These are phyloP conservation scores for Agelastica alni DNA, from an alignment of 2,888 invertebrate genomes.

Conservation along the genomic window DNA sequence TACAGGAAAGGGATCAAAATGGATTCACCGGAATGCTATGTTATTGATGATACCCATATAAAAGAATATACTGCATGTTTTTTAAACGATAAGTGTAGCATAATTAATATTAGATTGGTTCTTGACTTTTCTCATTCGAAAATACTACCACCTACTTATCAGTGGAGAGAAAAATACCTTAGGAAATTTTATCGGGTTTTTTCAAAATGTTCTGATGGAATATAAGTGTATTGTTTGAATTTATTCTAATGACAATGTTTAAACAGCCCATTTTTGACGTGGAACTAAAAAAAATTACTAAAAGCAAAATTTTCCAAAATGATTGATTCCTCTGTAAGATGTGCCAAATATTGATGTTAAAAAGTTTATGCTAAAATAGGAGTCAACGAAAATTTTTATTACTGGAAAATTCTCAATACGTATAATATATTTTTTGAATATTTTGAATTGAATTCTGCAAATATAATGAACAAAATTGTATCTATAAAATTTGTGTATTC, in stretches of 20 bases:
- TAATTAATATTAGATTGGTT: too few species aligned
- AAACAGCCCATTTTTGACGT: neutral
- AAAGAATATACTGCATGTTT: neutral
- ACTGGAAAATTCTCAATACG: too few species aligned
- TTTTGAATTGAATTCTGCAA: too few species aligned
- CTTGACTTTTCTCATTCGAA: too few species aligned
- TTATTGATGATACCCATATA: neutral
- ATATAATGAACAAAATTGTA: too few species aligned
- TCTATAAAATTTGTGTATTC: neutral
- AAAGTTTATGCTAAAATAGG: too few species aligned
- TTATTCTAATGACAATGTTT: neutral
- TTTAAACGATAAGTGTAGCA: neutral
- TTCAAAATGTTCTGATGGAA: too few species aligned
- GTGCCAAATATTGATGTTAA: slow-evolving; percentile 5
- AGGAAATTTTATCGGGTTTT: slow-evolving; percentile 1
- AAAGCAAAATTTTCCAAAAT: neutral
- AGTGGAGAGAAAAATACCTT: slow-evolving; percentile 4
- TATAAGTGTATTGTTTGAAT: slow-evolving; percentile 2
- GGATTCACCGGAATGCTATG: neutral
- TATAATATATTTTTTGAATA: too few species aligned
- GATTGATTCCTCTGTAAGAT: neutral
- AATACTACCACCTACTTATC: slow-evolving; percentile 7
- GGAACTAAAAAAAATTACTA: neutral
- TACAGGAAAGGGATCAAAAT: too few species aligned
- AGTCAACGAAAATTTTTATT: too few species aligned